Evolutionary conservation across 2,797 vertebrate genomes (phyloP).

Genomic region (Anabas testudineus): DNA sequence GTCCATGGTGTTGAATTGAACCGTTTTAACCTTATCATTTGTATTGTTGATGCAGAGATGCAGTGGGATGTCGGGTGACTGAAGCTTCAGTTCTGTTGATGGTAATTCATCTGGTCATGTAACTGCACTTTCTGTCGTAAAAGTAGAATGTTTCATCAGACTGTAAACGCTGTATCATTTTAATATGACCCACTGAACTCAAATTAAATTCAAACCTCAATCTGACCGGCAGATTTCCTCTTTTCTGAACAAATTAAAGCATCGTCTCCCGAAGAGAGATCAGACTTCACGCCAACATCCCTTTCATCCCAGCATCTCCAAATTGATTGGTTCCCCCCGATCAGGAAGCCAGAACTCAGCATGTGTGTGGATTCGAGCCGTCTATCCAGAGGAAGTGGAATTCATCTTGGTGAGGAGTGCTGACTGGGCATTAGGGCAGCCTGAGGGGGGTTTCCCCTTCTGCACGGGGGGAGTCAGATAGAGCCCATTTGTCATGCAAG

Average conservation of each 20-base stretch:
- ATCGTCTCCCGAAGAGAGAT: accelerated
- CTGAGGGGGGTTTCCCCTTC: slow-evolving; percentile 48
- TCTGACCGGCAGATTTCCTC: background rate
- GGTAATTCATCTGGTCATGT: no score
- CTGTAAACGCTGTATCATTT: background rate
- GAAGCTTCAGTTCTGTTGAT: background rate
- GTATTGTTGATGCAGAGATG: no score
- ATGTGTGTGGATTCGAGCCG: slow-evolving; percentile 13
- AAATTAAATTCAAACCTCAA: slow-evolving; percentile 1
- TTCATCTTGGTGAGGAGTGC: slow-evolving; percentile 45
- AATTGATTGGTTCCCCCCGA: slow-evolving; percentile 45
- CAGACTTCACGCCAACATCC: background rate
- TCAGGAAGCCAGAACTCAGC: background rate
- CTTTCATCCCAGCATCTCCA: slow-evolving; percentile 7
- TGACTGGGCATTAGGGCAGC: slow-evolving; percentile 47
- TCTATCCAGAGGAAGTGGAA: slow-evolving; percentile 30
- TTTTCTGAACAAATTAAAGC: slow-evolving; percentile 16
- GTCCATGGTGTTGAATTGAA: no score
- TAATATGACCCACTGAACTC: slow-evolving; percentile 11
- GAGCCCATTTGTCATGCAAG: slow-evolving; percentile 54
- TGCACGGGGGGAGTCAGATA: slow-evolving; percentile 32
- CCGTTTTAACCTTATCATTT: no score
- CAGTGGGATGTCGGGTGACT: background rate
- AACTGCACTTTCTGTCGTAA: no score
- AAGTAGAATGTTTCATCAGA: background rate